These are phyloP conservation scores for Trichonephila clavata DNA, from an alignment of 1,140 invertebrate genomes.

Conservation along the genomic window DNA sequence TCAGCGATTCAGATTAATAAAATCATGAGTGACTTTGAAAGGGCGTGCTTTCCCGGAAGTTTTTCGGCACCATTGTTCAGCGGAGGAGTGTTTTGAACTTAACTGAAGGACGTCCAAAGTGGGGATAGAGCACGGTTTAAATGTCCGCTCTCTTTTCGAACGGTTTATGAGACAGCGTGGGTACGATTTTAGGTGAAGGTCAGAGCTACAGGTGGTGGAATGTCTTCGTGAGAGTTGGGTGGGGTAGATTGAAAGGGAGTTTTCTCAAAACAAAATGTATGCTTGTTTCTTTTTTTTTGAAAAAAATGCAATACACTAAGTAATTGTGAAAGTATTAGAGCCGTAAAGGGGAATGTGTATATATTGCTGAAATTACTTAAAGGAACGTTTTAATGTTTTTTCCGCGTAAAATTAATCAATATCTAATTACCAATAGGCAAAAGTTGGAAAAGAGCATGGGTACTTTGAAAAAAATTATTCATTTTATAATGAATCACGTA, in stretches of 20 bases:
- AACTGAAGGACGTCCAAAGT: conserved; percentile 29
- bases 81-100: conserved; percentile 20
- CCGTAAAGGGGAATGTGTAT: not conserved
- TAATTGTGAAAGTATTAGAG: not conserved
- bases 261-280: conserved; percentile 37
- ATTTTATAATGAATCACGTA: too few species aligned
- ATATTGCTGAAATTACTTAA: not conserved
- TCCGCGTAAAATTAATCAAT: not conserved
- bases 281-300: not conserved
- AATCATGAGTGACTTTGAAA: not conserved
- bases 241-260: conserved; percentile 39
- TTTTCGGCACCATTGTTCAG: conserved; percentile 11
- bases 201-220: conserved; percentile 22
- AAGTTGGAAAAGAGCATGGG: too few species aligned
- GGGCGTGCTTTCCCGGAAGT: conserved; percentile 65
- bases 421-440: too few species aligned
- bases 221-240: conserved; percentile 61
- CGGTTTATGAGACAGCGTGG: not conserved
- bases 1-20: not conserved
- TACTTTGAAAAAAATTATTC: too few species aligned
- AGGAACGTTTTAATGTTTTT: too few species aligned
- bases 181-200: conserved; percentile 54
- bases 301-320: not conserved
- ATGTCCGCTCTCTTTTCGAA: not conserved
- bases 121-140: conserved; percentile 27